A percentile compares a stretch with the other conserved stretches of the same genome.
Conservation (phyloP, 1,140 invertebrate species). For the Macrosteles quadrilineatus region DNA sequence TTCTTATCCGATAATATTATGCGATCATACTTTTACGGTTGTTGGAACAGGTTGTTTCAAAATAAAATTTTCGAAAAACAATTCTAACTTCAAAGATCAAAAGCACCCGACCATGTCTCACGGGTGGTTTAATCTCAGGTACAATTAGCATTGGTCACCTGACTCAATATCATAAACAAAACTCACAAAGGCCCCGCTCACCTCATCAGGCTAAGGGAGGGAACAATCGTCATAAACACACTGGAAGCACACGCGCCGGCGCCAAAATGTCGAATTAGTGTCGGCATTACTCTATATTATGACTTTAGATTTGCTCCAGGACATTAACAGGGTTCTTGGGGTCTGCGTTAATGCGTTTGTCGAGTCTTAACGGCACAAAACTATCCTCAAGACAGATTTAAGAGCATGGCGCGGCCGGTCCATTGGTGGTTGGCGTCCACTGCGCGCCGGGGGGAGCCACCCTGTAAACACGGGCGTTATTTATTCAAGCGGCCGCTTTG, state of each 20-base stretch:
- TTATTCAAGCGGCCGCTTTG: conserved; percentile 2
- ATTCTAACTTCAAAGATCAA: too few species aligned
- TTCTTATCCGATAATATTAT: too few species aligned
- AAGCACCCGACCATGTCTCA: too few species aligned
- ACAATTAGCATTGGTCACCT: too few species aligned
- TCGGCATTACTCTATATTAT: conserved; percentile 7
- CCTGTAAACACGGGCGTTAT: not conserved
- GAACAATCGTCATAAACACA: not conserved
- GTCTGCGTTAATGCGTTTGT: not conserved
- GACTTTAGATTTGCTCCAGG: conserved; percentile 17
- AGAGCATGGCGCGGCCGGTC: not conserved
- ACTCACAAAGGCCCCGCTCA: too few species aligned
- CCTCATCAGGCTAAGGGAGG: not conserved
- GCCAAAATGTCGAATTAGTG: not conserved
- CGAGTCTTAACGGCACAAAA: not conserved
- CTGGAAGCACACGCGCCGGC: conserved; percentile 3
- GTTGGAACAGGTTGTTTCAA: too few species aligned
- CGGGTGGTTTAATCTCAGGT: too few species aligned
- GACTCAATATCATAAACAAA: too few species aligned
- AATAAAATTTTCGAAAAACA: too few species aligned
- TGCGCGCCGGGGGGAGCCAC: not conserved
- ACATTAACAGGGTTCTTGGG: conserved; percentile 15
- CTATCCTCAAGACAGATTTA: conserved; percentile 11
- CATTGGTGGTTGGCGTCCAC: conserved; percentile 13
- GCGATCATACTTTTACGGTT: too few species aligned